phyloP scores from a whole-genome alignment of 2,113 vertebrate genomes.

The Shinisaurus crocodilurus region DNA sequence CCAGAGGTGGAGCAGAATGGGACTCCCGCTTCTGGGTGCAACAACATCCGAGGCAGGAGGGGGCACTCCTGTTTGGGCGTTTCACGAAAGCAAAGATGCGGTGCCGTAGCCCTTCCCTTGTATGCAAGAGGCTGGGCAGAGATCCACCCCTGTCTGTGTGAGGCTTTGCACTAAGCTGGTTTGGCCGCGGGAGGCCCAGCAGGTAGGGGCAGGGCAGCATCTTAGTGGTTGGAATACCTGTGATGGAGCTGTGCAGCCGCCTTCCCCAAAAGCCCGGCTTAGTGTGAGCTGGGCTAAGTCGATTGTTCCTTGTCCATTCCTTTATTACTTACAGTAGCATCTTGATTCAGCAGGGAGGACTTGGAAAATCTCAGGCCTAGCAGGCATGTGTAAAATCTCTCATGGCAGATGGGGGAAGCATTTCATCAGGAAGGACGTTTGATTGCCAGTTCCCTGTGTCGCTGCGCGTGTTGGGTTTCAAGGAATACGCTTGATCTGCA shows the following conservation, averaged over 20 bases:
- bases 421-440: neutral
- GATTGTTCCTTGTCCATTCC: accelerated
- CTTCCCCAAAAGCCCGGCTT: neutral
- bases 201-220: accelerated
- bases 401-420: neutral
- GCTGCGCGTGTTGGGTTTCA: neutral
- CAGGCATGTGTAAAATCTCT: accelerated
- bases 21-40: neutral
- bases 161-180: neutral
- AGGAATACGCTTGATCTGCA: neutral
- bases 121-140: neutral
- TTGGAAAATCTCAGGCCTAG: neutral
- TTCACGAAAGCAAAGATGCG: neutral
- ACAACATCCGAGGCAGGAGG: neutral
- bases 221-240: neutral
- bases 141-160: neutral
- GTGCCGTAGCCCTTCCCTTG: neutral
- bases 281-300: neutral
- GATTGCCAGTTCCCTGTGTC: neutral
- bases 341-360: neutral
- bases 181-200: accelerated
- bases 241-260: neutral
- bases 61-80: neutral
- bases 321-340: neutral
- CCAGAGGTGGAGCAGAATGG: too few relatives aligned